Evolutionary conservation across 2,797 vertebrate species (phyloP), one percentile per base, ranked within the genome.

Genomic region (Rhinella marina): DNA sequence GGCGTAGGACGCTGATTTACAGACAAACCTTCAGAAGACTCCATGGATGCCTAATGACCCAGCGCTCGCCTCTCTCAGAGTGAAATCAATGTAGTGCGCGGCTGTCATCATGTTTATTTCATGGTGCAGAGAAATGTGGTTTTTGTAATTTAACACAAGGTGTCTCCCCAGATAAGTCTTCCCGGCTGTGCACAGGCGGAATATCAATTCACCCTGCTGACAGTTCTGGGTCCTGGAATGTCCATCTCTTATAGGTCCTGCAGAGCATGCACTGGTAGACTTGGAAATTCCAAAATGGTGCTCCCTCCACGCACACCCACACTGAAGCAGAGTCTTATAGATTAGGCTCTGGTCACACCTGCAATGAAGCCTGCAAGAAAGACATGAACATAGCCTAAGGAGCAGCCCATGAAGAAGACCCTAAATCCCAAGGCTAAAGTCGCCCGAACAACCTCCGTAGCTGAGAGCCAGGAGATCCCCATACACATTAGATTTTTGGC

Each of bases 91-190:
- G 81, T 82, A 54, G 86, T 82, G 64, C 72, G 78, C 50, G 41
- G 19, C 41, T 61, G n/a, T 27, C 81, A 72, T 84, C 82, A 84
- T 88, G 87, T 84, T 84, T 88, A 88, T 88, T 88, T 88, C 75
- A 84, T 84, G 82, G 12, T 29, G 27, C 25, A 76, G 32, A 87
- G 56, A 79, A 82, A 64, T 82, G 62, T 50, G 86, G 6, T 29
- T 66, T 83, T 83, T 64, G 73, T 78, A 54, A 87, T 87, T 87
- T 66, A 80, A 72, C 32, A 68, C 72, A 56, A 80, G 82, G 54
- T 84, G 82, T 56, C 75, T 84, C 56, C 72, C 19, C 19, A 83
- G 86, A 82, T 61, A 82, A 64, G 68, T 87, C 29, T 56, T 16
- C 83, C 50, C n/a, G n/a, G 41, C 57, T 77, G 72, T n/a, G 70